phyloP scores from a whole-genome alignment of 1,140 invertebrate species.

The Diorhabda elongata region DNA sequence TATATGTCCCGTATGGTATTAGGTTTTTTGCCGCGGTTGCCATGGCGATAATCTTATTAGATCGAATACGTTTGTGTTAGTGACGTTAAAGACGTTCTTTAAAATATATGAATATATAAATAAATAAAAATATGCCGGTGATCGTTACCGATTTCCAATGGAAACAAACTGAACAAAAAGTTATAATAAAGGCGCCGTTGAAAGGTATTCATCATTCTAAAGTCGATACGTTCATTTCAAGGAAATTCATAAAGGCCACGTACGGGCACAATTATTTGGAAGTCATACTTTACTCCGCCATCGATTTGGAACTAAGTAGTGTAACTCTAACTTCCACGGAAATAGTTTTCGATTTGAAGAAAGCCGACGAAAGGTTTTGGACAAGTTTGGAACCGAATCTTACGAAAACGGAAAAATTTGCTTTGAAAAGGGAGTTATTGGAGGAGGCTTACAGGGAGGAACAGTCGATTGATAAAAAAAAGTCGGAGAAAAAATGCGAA shows the following conservation, averaged over 20 bases:
- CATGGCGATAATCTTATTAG: no score
- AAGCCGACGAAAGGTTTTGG: slow-evolving; percentile 56
- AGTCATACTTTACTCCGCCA: slow-evolving; percentile 56
- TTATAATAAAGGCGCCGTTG: slow-evolving; percentile 58
- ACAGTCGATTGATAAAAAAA: slow-evolving; percentile 53
- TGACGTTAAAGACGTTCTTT: no score
- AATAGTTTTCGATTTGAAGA: slow-evolving; percentile 59
- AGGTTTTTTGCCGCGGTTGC: no score
- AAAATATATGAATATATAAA: no score
- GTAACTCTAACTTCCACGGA: slow-evolving; percentile 55
- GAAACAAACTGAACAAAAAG: slow-evolving; percentile 56
- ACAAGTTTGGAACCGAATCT: slow-evolving; percentile 52
- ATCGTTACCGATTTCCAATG: slow-evolving; percentile 65
- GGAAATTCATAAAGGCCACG: slow-evolving; percentile 63
- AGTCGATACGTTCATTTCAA: slow-evolving; percentile 60
- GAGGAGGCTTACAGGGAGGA: slow-evolving; percentile 48
- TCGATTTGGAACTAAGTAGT: slow-evolving; percentile 55
- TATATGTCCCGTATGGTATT: no score
- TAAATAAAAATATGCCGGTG: slow-evolving; percentile 58
- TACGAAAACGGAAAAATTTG: slow-evolving; percentile 53
- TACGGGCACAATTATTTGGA: slow-evolving; percentile 65
- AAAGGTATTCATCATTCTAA: slow-evolving; percentile 51
- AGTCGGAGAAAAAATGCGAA: slow-evolving; percentile 50
- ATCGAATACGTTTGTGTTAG: no score
- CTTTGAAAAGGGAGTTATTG: slow-evolving; percentile 52